These are phyloP conservation scores for Zeuzera pyrina DNA, from an alignment of 2,888 invertebrate genomes.

Conservation along the genomic window DNA sequence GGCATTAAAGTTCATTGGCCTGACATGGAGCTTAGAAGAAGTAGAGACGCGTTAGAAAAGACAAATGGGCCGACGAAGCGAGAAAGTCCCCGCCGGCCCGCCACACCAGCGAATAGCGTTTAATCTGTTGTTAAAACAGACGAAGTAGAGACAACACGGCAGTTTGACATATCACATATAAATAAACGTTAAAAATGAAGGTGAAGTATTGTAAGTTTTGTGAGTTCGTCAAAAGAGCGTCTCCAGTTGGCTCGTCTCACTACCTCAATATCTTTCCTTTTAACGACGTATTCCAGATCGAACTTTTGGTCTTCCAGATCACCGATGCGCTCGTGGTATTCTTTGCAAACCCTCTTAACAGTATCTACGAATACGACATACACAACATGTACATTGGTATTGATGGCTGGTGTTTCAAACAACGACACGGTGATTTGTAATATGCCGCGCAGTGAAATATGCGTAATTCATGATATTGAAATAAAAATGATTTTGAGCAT, in stretches of 20 bases:
- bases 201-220: slow-evolving; percentile 53
- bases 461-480: not conserved
- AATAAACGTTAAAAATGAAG: slow-evolving; percentile 47
- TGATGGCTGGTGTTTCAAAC: too few relatives aligned
- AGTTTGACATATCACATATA: slow-evolving; percentile 53
- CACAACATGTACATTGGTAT: slow-evolving; percentile 32
- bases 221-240: slow-evolving; percentile 56
- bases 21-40: slow-evolving; percentile 55
- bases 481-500: not conserved
- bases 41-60: slow-evolving; percentile 49
- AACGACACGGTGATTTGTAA: not conserved
- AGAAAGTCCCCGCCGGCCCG: slow-evolving; percentile 25
- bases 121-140: slow-evolving; percentile 49
- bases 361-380: slow-evolving; percentile 78
- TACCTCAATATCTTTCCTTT: slow-evolving; percentile 99
- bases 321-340: slow-evolving; percentile 90
- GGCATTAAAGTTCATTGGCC: slow-evolving; percentile 40
- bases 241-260: slow-evolving; percentile 57
- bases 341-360: slow-evolving; percentile 83
- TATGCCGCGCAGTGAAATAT: not conserved
- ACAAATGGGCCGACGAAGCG: slow-evolving; percentile 29
- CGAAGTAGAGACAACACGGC: slow-evolving; percentile 56
- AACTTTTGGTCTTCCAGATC: slow-evolving; percentile 95
- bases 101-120: slow-evolving; percentile 37
- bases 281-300: slow-evolving; percentile 98